Evolutionary conservation across 1,140 invertebrate genomes (phyloP).

Genomic region (Spodoptera frugiperda): DNA sequence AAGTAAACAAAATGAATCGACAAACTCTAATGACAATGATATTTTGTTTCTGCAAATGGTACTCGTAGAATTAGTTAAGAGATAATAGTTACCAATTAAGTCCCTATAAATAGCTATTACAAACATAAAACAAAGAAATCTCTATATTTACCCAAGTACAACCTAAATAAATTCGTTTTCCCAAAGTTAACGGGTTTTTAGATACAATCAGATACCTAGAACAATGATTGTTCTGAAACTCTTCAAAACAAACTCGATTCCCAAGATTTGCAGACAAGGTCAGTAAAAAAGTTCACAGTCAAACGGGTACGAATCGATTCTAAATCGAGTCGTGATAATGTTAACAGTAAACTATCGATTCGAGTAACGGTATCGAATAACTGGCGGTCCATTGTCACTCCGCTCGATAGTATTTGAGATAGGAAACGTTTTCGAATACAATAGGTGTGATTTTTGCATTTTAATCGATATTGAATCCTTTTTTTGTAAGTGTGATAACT

Average conservation of each 20-base stretch:
- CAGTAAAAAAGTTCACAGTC: slow-evolving; percentile 34
- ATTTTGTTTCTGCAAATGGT: too few species aligned
- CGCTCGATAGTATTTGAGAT: slow-evolving; percentile 38
- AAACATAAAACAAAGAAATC: too few species aligned
- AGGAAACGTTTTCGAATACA: slow-evolving; percentile 36
- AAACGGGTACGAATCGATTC: slow-evolving; percentile 38
- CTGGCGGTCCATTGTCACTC: slow-evolving; percentile 43
- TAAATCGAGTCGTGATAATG: slow-evolving; percentile 59
- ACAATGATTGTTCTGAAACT: neutral
- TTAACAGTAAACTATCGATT: slow-evolving; percentile 58
- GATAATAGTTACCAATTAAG: too few species aligned
- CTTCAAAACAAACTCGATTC: neutral
- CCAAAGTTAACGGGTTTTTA: neutral
- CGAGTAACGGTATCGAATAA: slow-evolving; percentile 50
- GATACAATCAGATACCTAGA: neutral
- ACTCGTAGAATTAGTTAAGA: too few species aligned
- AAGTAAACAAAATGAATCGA: too few species aligned
- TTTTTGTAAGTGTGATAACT: too few species aligned
- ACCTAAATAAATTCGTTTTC: neutral
- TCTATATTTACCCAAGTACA: too few species aligned
- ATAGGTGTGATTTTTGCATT: slow-evolving; percentile 31
- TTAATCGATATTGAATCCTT: slow-evolving; percentile 28
- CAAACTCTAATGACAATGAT: too few species aligned
- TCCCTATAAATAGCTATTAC: too few species aligned
- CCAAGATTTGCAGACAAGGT: neutral